These are phyloP conservation scores for Tolmerus cingulatus DNA, from an alignment of 2,888 invertebrate species.

Conservation along the genomic window DNA sequence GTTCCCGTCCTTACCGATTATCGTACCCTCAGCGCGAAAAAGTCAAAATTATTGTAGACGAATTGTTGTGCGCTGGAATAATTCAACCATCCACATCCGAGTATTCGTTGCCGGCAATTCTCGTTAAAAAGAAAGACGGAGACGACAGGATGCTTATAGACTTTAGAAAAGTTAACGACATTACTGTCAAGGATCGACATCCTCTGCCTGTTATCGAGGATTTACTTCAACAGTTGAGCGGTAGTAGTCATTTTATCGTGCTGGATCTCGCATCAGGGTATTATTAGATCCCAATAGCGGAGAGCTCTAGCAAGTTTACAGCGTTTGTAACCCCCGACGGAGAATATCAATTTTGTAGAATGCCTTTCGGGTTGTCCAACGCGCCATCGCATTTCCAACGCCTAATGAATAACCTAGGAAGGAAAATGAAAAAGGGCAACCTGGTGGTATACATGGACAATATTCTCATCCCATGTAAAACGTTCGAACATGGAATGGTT, in stretches of 20 bases:
- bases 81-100: background rate
- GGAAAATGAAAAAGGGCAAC: background rate
- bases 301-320: too few relatives aligned
- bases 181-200: background rate
- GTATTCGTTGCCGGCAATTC: background rate
- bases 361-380: background rate
- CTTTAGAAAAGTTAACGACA: background rate
- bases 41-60: background rate
- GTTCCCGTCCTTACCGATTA: background rate
- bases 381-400: background rate
- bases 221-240: background rate
- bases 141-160: background rate
- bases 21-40: background rate
- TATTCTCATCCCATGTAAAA: slow-evolving; percentile 37
- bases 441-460: slow-evolving; percentile 42
- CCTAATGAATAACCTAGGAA: background rate
- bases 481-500: slow-evolving; percentile 5
- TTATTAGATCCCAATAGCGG: too few relatives aligned
- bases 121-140: background rate
- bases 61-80: background rate
- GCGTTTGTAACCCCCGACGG: too few relatives aligned
- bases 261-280: background rate
- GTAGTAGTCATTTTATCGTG: background rate
- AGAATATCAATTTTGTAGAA: background rate
- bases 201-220: background rate